Evolutionary conservation across 2,113 vertebrate species (phyloP), one percentile per base, ranked within the genome.

Genomic region (Triplophysa dalaica): DNA sequence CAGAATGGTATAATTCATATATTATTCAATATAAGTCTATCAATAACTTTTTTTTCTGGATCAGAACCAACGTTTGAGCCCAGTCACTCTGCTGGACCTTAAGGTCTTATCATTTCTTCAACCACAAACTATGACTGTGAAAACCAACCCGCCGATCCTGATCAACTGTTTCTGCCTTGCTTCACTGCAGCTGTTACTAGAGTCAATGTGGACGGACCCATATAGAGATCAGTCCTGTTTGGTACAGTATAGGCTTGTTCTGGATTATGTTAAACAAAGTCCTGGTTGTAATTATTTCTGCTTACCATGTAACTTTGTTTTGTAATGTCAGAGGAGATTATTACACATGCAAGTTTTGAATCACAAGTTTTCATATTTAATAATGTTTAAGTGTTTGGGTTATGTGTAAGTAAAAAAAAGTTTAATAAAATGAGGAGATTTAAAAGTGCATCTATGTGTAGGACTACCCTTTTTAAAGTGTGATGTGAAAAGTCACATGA

Each of bases 111-210:
- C 87, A 90, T 68, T 93, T 94, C 78, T 88, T 85, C 74, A 93
- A 88, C 84, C 85, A 83, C 56, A 89, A 83, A 60, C 87, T 93
- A 83, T 33, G 91, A 93, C 88, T 93, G 88, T 77, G 90, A 93
- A 70, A 91, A 91, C 62, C 90, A 93, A 86, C 81, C 87, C 0
- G 43, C 63, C 13, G 90, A 94, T 48, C 85, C 90, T 0, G 89
- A 89, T 54, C 77, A 52, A 21, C 81, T 93, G 41, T 92, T 94
- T 78, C 92, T 93, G 87, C 87, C 85, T 58, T 93, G 92, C 89
- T 95, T 95, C 83, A 91, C 89, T 58, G 88, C 92, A 22, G 80
- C 90, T 22, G 83, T 89, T 76, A 89, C 86, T 0, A 54, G 85
- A 12, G 84, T 88, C 0, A 79, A 92, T 79, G 87, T 90, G 29